phyloP scores from a whole-genome alignment of 2,797 vertebrate genomes.

The Anniella stebbinsi region DNA sequence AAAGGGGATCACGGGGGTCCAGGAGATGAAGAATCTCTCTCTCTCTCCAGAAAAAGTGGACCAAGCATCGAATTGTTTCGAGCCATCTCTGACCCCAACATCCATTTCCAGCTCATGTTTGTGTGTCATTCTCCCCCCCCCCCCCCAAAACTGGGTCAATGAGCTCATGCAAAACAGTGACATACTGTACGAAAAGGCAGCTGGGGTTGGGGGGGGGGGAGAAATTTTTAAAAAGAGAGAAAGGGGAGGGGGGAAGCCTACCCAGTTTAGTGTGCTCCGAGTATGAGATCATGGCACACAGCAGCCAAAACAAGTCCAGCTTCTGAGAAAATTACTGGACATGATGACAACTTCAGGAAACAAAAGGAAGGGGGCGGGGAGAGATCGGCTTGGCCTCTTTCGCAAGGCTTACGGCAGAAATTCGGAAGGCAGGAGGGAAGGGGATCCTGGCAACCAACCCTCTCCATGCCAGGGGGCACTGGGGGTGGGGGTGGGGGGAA shows the following conservation, averaged over 20 bases:
- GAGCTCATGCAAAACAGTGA: conserved; percentile 13
- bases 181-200: conserved; percentile 31
- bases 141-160: background rate
- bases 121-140: background rate
- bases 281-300: conserved; percentile 38
- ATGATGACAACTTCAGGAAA: conserved; percentile 35
- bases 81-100: background rate
- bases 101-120: conserved; percentile 26
- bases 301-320: conserved; percentile 29
- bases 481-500: background rate
- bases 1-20: background rate
- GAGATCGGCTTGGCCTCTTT: background rate
- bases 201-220: background rate
- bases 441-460: too few species aligned
- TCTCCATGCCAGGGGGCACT: too few species aligned
- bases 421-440: background rate
- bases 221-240: too few species aligned
- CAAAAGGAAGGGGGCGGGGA: background rate
- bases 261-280: conserved; percentile 16
- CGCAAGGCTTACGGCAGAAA: background rate
- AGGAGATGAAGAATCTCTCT: background rate
- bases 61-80: background rate
- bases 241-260: too few species aligned
- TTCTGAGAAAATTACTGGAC: conserved; percentile 47
- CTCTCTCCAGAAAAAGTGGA: background rate